Evolutionary conservation across 2,113 vertebrate genomes (phyloP).

Genomic region (Rhinoderma darwinii): DNA sequence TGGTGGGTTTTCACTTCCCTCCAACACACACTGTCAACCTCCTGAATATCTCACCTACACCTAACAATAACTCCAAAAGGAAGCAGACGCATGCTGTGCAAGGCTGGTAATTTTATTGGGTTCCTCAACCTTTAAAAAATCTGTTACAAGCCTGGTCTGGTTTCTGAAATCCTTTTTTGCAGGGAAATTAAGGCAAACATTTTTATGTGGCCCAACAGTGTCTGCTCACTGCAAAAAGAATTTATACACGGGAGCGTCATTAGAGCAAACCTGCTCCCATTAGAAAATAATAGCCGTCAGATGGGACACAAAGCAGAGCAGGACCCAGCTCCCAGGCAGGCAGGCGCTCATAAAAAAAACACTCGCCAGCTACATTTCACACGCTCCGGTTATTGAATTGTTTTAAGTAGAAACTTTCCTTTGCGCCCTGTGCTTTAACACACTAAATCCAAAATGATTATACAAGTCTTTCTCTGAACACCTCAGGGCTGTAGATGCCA

Average conservation of each 20-base stretch:
- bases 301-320: slow-evolving; percentile 93
- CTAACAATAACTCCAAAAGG: slow-evolving; percentile 84
- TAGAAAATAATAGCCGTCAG: slow-evolving; percentile 95
- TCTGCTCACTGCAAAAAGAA: slow-evolving; percentile 88
- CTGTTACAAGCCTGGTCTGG: slow-evolving; percentile 81
- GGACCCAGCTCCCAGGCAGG: slow-evolving; percentile 82
- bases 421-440: slow-evolving; percentile 43
- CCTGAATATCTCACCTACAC: slow-evolving; percentile 88
- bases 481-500: not conserved
- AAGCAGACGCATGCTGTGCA: slow-evolving; percentile 87
- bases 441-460: slow-evolving; percentile 53
- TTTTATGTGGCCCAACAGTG: slow-evolving; percentile 91
- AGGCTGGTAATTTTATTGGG: slow-evolving; percentile 87
- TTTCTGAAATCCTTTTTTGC: slow-evolving; percentile 83
- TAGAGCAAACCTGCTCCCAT: slow-evolving; percentile 92
- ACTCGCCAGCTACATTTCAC: slow-evolving; percentile 70
- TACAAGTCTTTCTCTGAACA: slow-evolving; percentile 30
- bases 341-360: slow-evolving; percentile 82
- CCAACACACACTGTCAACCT: slow-evolving; percentile 84
- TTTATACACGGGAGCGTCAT: slow-evolving; percentile 94
- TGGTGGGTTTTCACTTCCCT: slow-evolving; percentile 73
- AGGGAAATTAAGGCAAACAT: slow-evolving; percentile 86
- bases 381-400: slow-evolving; percentile 62
- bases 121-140: slow-evolving; percentile 84
- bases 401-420: slow-evolving; percentile 65